Percentiles rank a stretch among this genome's conserved stretches.
phyloP scores from a whole-genome alignment of 2,797 vertebrate species.

The Argya squamiceps region DNA sequence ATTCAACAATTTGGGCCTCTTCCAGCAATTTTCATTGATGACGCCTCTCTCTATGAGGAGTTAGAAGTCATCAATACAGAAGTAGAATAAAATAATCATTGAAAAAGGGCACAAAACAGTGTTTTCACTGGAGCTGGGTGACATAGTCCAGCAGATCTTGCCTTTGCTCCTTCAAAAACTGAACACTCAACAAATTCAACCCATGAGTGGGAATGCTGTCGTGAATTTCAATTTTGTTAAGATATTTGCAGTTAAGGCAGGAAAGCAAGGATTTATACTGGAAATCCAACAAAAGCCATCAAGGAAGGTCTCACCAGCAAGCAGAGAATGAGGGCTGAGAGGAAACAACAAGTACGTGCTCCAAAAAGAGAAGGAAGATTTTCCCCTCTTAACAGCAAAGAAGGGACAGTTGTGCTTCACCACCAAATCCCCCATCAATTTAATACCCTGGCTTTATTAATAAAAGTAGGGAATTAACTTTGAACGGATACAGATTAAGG shows the following conservation, averaged over 20 bases:
- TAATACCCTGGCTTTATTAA: neutral
- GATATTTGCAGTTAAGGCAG: neutral
- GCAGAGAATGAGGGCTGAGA: neutral
- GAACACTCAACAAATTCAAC: neutral
- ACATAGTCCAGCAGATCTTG: neutral
- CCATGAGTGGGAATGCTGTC: neutral
- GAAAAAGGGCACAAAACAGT: neutral
- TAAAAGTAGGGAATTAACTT: neutral
- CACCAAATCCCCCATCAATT: neutral
- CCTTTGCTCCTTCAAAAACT: neutral
- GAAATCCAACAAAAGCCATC: neutral
- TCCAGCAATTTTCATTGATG: neutral
- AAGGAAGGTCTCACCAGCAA: neutral
- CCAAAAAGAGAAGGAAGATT: neutral
- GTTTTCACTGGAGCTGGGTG: neutral
- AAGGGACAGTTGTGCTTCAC: neutral
- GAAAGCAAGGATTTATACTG: neutral
- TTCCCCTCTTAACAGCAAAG: neutral
- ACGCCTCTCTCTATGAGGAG: neutral
- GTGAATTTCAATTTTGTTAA: neutral
- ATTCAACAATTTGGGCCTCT: neutral
- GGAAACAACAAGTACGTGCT: neutral
- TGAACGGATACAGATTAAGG: neutral
- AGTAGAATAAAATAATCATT: neutral
- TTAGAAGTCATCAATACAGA: neutral